Percentiles rank a stretch among this genome's conserved stretches.
Conservation (phyloP, 2,888 invertebrate genomes). For the Helicoverpa assulta region DNA sequence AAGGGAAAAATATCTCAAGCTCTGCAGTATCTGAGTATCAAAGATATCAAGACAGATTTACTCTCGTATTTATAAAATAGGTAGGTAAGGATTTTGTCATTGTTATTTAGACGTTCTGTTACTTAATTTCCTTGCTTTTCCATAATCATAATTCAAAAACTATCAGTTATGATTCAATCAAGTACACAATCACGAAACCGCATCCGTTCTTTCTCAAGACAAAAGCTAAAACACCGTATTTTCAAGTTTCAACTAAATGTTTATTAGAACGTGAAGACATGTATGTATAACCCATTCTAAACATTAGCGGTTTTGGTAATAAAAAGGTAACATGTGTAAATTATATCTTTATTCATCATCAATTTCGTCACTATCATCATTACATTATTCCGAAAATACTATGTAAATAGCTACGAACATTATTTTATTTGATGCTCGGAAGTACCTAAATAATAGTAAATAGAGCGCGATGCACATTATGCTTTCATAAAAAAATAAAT, state of each 20-base stretch:
- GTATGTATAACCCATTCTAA: neutral
- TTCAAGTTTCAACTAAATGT: conserved; percentile 27
- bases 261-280: conserved; percentile 51
- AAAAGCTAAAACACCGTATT: conserved; percentile 24
- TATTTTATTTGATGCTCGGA: no score
- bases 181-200: conserved; percentile 5
- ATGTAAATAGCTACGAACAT: no score
- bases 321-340: conserved; percentile 3
- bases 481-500: no score
- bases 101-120: no score
- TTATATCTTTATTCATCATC: neutral
- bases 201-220: conserved; percentile 28
- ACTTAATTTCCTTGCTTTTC: no score
- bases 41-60: no score
- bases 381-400: neutral
- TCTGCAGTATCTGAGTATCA: no score
- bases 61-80: no score
- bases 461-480: no score
- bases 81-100: no score
- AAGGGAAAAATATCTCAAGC: no score
- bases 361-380: conserved; percentile 6
- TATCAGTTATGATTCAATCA: neutral
- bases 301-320: conserved; percentile 11
- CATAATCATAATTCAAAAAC: neutral
- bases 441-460: no score